Evolutionary conservation across 2,797 vertebrate genomes (phyloP).

Genomic region (Fundulus diaphanus): DNA sequence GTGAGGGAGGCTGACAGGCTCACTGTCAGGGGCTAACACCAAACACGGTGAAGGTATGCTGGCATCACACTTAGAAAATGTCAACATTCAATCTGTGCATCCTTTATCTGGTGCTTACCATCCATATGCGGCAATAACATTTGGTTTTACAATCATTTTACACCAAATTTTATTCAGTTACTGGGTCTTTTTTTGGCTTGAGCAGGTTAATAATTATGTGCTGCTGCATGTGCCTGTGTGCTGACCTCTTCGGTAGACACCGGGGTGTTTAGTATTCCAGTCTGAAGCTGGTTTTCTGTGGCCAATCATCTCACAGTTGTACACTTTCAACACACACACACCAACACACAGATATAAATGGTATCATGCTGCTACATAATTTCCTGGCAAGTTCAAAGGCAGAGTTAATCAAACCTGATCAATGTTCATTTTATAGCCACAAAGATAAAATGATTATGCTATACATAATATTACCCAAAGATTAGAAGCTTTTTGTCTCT

Average conservation of each 20-base stretch:
- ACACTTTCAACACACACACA: conserved; percentile 28
- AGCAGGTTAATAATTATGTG: conserved; percentile 61
- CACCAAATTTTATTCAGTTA: conserved; percentile 19
- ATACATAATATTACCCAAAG: conserved; percentile 43
- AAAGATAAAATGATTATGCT: conserved; percentile 59
- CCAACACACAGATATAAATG: conserved; percentile 41
- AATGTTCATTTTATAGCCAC: conserved; percentile 60
- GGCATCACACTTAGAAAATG: conserved; percentile 14
- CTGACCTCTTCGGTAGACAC: conserved; percentile 67
- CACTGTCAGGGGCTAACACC: background rate
- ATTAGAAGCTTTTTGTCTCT: conserved; percentile 52
- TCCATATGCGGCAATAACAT: background rate
- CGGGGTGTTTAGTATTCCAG: conserved; percentile 65
- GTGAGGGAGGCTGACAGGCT: conserved; percentile 35
- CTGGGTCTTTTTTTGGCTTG: conserved; percentile 25
- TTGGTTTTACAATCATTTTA: conserved; percentile 11
- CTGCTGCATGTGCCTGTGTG: conserved; percentile 45
- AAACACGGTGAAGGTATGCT: conserved; percentile 24
- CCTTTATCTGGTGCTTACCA: conserved; percentile 5
- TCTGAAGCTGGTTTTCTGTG: conserved; percentile 46
- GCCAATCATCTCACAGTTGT: conserved; percentile 61
- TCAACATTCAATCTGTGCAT: background rate
- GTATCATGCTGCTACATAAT: conserved; percentile 50
- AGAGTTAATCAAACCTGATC: conserved; percentile 70
- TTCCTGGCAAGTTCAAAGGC: conserved; percentile 49